Base-by-base conservation (phyloP, 2,888 invertebrate genomes). In the Polietes domitor region DNA sequence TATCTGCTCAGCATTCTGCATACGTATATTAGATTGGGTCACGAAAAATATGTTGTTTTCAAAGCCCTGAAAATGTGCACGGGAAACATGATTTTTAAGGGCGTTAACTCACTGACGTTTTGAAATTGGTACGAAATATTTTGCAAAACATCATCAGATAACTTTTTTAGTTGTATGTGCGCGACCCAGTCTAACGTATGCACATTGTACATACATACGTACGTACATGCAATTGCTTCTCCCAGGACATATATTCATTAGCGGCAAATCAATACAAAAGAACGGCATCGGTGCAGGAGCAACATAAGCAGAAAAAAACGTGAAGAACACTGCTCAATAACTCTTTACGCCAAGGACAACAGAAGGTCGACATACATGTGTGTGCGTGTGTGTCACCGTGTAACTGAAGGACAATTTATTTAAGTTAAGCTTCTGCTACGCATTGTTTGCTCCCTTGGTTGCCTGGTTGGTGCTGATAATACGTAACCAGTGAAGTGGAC, bases 341-440 rank as follows among this genome's bases (percentile, higher is more conserved):
- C 77, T 74, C 58, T 61, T 77, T 70, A 61, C 12, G 43, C 32
- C 78, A 83, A 83, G 83, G 83, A 83, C 83, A 80, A 21, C 47
- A 70, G 61, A 80, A 83, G 83, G 83, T 74, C 80, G 80, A 68
- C 43, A 26, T 19, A 65, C 26, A 70, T 37, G 37, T n/a, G 50
- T 32, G 6, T 17, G 1, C 37, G 37, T 65, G 68, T 68, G 43
- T 58, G 58, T 43, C 63, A 28, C 24, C 19, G 68, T 37, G 41
- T 68, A n/a, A 68, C 37, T 43, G 21, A 43, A 17, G 24, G 68
- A 24, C 3, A 12, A 65, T 26, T 53, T 65, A 21, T 65, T 65
- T 15, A 24, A 43, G 21, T 68, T 2, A 43, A 68, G 41, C 68
- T 21, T n/a, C 21, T 24, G 43, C 6, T 17, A 65, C 65, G 41